Evolutionary conservation across 2,113 vertebrate genomes (phyloP).

Genomic region (Tupaia chinensis): DNA sequence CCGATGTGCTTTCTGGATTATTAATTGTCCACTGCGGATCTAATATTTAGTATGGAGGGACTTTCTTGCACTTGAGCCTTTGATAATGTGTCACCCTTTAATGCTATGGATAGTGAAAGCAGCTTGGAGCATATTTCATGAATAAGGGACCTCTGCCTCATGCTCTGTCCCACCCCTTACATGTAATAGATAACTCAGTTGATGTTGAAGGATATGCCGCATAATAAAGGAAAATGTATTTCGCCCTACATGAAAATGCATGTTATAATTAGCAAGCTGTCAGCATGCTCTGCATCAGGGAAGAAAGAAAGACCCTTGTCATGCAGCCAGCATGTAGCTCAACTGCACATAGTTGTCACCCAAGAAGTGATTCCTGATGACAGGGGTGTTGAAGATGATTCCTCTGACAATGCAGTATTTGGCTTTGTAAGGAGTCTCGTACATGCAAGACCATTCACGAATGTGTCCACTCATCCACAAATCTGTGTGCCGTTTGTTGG

Average conservation of each 20-base stretch:
- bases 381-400: fast-evolving
- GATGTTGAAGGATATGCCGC: neutral
- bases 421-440: neutral
- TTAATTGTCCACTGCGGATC: neutral
- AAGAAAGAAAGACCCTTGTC: neutral
- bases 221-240: neutral
- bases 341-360: too few relatives aligned
- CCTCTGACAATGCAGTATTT: neutral
- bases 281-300: neutral
- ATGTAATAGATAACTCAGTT: neutral
- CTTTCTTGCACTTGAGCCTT: neutral
- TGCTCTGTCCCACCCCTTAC: neutral
- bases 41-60: neutral
- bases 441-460: neutral
- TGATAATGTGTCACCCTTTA: neutral
- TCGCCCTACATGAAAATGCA: neutral
- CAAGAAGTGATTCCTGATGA: neutral
- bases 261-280: neutral
- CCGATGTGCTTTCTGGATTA: neutral
- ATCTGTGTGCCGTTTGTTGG: fast-evolving
- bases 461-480: neutral
- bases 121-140: neutral
- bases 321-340: neutral
- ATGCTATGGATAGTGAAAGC: neutral
- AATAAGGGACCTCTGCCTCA: neutral